A percentile compares a stretch with the other conserved stretches of the same genome.
Conservation (phyloP, 2,113 vertebrate species). For the Talpa occidentalis region DNA sequence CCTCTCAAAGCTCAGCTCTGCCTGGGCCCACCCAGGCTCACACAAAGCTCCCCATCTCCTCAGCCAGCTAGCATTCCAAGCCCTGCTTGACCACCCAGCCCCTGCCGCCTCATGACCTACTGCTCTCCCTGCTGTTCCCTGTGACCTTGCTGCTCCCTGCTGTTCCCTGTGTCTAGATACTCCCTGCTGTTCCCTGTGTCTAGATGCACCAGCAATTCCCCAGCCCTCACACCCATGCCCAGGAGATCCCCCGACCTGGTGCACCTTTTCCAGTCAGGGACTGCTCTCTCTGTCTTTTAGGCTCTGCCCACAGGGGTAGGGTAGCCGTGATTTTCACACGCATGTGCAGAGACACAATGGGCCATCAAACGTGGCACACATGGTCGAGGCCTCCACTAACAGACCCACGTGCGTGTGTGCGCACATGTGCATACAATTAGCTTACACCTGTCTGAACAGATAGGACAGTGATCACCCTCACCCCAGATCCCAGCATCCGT, state of each 20-base stretch:
- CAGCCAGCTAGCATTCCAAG: too few species aligned
- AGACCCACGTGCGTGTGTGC: neutral
- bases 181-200: neutral
- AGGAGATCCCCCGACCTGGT: neutral
- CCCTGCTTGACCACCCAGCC: neutral
- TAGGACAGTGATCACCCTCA: neutral
- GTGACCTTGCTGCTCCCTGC: too few species aligned
- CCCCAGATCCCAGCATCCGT: fast-evolving
- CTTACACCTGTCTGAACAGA: neutral
- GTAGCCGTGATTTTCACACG: too few species aligned
- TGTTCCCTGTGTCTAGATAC: neutral
- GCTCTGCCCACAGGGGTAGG: neutral
- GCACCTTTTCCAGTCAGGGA: neutral
- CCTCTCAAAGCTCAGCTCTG: neutral
- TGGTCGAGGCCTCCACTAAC: neutral
- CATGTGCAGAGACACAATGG: neutral
- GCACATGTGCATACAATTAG: too few species aligned
- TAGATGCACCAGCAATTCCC: neutral
- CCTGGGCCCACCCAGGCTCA: neutral
- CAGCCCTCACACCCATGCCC: neutral
- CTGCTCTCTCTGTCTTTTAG: neutral
- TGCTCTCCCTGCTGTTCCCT: neutral
- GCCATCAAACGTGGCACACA: fast-evolving
- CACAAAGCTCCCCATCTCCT: neutral
- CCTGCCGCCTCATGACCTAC: neutral